These are phyloP conservation scores for Epinotia nisella DNA, from an alignment of 2,888 invertebrate species.

Conservation along the genomic window DNA sequence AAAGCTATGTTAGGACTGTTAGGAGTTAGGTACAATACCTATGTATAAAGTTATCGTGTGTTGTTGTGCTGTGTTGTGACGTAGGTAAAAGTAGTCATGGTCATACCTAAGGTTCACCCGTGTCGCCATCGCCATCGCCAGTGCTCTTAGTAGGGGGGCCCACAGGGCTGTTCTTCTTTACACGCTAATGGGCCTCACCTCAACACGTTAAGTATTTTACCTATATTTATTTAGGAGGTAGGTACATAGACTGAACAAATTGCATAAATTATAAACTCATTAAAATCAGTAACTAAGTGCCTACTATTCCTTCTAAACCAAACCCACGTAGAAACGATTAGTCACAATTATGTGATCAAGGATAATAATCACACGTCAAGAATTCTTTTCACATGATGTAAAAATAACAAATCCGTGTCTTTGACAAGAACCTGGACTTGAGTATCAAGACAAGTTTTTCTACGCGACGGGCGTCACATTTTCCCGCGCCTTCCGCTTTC, in stretches of 20 bases:
- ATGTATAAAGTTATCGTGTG: too few relatives aligned
- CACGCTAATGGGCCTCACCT: too few relatives aligned
- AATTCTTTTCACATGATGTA: constrained; percentile 4
- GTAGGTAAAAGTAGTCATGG: too few relatives aligned
- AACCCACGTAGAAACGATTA: constrained; percentile 9
- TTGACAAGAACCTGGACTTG: constrained; percentile 23
- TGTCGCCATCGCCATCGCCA: too few relatives aligned
- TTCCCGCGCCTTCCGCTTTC: constrained; percentile 70
- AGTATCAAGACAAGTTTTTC: constrained; percentile 34
- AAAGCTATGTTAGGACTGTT: too few relatives aligned
- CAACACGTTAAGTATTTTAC: too few relatives aligned
- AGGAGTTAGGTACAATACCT: too few relatives aligned
- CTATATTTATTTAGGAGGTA: background rate
- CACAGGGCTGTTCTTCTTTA: too few relatives aligned
- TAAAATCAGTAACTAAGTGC: constrained; percentile 4
- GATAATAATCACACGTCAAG: constrained; percentile 24
- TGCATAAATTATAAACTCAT: constrained; percentile 22
- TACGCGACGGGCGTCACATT: constrained; percentile 53
- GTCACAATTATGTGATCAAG: constrained; percentile 11
- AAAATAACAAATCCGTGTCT: constrained; percentile 26
- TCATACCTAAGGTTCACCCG: too few relatives aligned
- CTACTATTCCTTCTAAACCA: too few relatives aligned
- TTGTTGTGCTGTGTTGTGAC: too few relatives aligned
- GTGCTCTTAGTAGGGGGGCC: too few relatives aligned
- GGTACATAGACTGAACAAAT: constrained; percentile 5